Evolutionary conservation across 2,797 vertebrate species (phyloP), one percentile per base, ranked within the genome.

Genomic region (Setipinna tenuifilis): DNA sequence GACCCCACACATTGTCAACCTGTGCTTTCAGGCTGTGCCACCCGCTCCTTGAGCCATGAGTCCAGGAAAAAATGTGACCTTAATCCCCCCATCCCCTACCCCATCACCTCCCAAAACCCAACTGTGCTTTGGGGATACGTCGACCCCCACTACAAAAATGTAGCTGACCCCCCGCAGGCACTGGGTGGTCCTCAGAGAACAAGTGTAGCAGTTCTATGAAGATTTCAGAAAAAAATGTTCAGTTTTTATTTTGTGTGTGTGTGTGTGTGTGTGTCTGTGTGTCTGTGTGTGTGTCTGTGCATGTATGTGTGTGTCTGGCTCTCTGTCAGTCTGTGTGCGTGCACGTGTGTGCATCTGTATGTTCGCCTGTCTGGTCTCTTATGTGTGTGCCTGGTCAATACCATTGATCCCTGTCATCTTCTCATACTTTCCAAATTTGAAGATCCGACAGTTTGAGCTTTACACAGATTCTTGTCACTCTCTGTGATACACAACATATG

Each of bases 1-100:
- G 82, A 85, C 87, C 89, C 83, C 87, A 83, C 90, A 92, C 89
- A 88, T 89, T 89, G 87, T 85, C 90, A 94, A 94, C 92, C 92
- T 94, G 92, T 88, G 84, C 89, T 59, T 81, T 84, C 71, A 19
- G 85, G 82, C 85, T 81, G 48, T 71, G 58, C 71, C 80, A 62
- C 81, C 83, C 83, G 68, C 31, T 75, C 68, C 68, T 11, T 75
- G 14, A 75, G 68, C 31, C 31, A 17, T 75, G 68, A 35, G 68
- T 54, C 28, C 14, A 35, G 68, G 14, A 28, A 62, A 85, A 86
- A 58, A 88, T 83, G 86, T 86, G 87, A 86, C 88, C 88, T 28
- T 68, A 25, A 75, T 75, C 28, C 68, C 68, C 14, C 25, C 25
- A 28, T 4, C 68, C 65, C 65, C 12, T 14, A n/a, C 58, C 58